Evolutionary conservation across 2,113 vertebrate genomes (phyloP).

Genomic region (Hydropotes inermis): DNA sequence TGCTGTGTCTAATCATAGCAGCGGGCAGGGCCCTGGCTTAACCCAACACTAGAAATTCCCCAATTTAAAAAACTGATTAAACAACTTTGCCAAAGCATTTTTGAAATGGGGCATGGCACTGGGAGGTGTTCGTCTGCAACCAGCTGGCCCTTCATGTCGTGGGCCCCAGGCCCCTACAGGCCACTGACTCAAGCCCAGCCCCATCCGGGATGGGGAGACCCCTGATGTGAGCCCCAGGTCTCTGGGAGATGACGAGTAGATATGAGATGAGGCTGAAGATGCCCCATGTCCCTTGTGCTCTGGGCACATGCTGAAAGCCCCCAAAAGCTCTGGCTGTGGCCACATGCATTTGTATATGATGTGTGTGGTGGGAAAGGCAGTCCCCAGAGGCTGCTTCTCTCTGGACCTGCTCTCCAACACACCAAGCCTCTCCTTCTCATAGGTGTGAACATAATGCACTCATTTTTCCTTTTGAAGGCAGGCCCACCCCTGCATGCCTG

Average conservation of each 20-base stretch:
- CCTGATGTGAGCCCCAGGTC: background rate
- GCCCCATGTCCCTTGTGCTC: background rate
- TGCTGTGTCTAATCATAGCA: background rate
- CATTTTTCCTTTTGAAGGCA: slow-evolving; percentile 18
- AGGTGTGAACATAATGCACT: slow-evolving; percentile 18
- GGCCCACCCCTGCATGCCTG: background rate
- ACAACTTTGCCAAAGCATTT: background rate
- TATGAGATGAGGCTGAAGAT: background rate
- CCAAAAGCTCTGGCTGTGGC: rapidly evolving
- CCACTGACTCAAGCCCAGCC: background rate
- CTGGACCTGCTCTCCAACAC: background rate
- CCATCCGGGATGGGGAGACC: background rate
- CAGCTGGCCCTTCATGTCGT: background rate
- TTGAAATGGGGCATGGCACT: background rate
- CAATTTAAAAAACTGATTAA: background rate
- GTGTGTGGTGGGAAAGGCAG: no score
- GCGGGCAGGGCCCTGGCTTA: background rate
- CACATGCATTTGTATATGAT: no score
- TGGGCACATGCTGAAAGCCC: background rate
- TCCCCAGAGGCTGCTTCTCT: background rate
- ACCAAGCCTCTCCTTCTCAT: background rate
- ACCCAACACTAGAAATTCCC: background rate
- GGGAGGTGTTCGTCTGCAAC: background rate
- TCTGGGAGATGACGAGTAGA: background rate
- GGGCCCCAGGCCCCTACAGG: background rate